Percentiles rank a stretch among this genome's conserved stretches.
These are phyloP conservation scores for Crypturellus undulatus DNA, from an alignment of 2,113 vertebrate species.

Conservation along the genomic window DNA sequence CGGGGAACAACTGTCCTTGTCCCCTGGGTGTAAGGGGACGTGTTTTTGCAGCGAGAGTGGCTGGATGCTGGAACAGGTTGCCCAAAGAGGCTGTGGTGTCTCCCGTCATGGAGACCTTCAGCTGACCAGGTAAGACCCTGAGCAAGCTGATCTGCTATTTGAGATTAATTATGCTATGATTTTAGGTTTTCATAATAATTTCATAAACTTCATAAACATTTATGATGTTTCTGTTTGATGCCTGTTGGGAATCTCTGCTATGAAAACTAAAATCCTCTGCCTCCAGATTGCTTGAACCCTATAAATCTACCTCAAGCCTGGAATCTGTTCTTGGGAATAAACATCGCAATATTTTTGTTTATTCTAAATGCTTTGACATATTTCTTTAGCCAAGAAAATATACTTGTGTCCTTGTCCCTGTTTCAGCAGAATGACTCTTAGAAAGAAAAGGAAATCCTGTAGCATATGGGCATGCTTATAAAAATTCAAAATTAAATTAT, in stretches of 20 bases:
- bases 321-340: background rate
- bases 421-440: background rate
- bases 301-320: background rate
- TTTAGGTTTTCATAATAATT: background rate
- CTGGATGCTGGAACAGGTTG: background rate
- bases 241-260: background rate
- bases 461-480: background rate
- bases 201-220: background rate
- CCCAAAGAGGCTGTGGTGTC: background rate
- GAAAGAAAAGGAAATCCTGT: background rate
- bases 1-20: too few species aligned
- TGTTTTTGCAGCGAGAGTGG: too few species aligned
- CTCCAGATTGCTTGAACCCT: background rate
- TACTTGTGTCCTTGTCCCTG: background rate
- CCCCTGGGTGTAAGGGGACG: too few species aligned
- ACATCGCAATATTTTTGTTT: background rate
- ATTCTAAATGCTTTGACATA: background rate
- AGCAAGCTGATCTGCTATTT: background rate
- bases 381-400: background rate
- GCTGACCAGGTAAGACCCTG: background rate
- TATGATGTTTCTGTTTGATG: background rate
- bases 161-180: background rate
- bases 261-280: background rate
- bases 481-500: background rate
- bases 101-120: background rate